These are phyloP conservation scores for Corydoras maculifer DNA, from an alignment of 2,113 vertebrate species.

Conservation along the genomic window DNA sequence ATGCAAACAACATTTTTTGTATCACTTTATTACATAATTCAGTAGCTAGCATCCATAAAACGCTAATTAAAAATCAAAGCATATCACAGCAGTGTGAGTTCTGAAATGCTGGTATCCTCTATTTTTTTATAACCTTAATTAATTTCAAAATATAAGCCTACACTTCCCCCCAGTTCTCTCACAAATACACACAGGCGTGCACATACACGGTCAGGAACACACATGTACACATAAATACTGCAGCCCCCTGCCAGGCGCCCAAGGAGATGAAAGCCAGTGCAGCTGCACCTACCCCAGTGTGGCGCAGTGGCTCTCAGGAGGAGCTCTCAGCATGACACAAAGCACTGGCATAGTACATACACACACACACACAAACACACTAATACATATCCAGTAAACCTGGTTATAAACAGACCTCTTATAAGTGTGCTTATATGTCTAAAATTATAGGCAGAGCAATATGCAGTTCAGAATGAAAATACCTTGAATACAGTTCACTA, in stretches of 20 bases:
- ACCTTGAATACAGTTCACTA: no score
- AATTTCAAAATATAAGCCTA: conserved; percentile 31
- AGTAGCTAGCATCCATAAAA: conserved; percentile 1
- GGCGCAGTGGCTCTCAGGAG: conserved; percentile 50
- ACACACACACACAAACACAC: conserved; percentile 27
- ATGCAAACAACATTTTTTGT: neutral
- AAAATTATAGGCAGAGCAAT: no score
- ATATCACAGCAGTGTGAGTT: neutral
- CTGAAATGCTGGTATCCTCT: neutral
- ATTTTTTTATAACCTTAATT: conserved; percentile 20
- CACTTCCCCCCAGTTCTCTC: conserved; percentile 35
- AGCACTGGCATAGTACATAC: conserved; percentile 29
- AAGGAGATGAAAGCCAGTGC: conserved; percentile 56
- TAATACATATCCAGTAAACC: conserved; percentile 21
- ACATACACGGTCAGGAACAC: conserved; percentile 17
- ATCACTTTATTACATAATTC: conserved; percentile 5
- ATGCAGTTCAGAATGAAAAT: no score
- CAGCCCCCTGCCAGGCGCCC: conserved; percentile 34
- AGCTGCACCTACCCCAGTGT: conserved; percentile 50
- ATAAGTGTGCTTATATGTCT: no score
- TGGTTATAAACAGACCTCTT: conserved; percentile 11
- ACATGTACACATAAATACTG: conserved; percentile 37
- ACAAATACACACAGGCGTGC: conserved; percentile 31
- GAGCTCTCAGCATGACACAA: conserved; percentile 45
- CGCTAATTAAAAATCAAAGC: conserved; percentile 4